A percentile compares a stretch with the other conserved stretches of the same genome.
phyloP scores from a whole-genome alignment of 2,113 vertebrate genomes.

The Condylura cristata region DNA sequence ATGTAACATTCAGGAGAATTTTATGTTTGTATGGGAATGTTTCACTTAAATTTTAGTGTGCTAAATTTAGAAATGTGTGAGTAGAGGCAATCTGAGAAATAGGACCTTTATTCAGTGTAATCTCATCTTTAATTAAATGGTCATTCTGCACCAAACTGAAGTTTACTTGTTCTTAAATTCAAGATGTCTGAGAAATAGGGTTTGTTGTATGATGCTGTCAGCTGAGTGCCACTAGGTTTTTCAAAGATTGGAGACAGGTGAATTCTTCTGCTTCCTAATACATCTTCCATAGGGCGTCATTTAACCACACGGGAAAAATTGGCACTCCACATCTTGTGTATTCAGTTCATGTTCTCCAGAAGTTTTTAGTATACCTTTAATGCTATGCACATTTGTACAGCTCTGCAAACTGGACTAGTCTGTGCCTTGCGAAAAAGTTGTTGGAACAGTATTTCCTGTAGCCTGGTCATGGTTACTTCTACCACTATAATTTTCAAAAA shows the following conservation, averaged over 20 bases:
- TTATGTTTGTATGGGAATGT: slow-evolving; percentile 21
- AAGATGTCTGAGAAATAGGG: neutral
- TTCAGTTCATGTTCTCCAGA: neutral
- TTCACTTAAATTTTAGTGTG: neutral
- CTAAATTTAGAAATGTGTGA: slow-evolving; percentile 13
- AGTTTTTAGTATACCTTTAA: neutral
- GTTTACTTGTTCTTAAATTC: neutral
- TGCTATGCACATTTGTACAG: neutral
- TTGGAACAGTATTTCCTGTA: neutral
- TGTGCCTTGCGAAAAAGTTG: neutral
- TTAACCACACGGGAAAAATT: neutral
- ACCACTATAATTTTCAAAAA: neutral
- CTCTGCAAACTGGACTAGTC: neutral
- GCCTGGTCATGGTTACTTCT: neutral
- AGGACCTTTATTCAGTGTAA: neutral
- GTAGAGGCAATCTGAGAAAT: neutral
- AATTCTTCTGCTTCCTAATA: neutral
- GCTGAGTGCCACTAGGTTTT: neutral
- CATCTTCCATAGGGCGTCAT: neutral
- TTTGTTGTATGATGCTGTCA: neutral
- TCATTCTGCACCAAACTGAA: neutral
- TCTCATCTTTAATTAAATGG: neutral
- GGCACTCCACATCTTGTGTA: neutral
- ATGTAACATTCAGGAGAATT: neutral
- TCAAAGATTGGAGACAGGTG: slow-evolving; percentile 4